Conservation (phyloP, 2,888 invertebrate genomes). For the Drosophila prolongata region DNA sequence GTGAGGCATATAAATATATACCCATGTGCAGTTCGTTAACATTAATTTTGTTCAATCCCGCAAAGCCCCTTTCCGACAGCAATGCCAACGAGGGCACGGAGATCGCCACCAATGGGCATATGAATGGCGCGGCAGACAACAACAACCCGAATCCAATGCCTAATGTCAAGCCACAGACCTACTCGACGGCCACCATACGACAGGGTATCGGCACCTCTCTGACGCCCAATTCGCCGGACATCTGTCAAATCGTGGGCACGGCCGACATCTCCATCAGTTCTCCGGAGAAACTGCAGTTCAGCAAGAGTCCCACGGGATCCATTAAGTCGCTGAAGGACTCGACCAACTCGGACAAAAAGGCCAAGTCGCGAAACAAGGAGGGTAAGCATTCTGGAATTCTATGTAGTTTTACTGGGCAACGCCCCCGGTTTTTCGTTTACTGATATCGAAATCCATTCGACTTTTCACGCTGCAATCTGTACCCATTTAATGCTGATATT, state of each 20-base stretch:
- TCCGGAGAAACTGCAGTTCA: slow-evolving; percentile 83
- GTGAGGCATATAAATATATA: slow-evolving; percentile 47
- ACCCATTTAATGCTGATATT: slow-evolving; percentile 14
- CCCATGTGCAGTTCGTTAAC: not conserved
- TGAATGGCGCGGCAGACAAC: slow-evolving; percentile 50
- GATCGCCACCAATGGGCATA: slow-evolving; percentile 35
- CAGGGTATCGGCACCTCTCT: slow-evolving; percentile 84
- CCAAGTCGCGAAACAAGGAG: slow-evolving; percentile 84
- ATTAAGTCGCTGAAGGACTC: slow-evolving; percentile 86
- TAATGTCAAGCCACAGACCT: slow-evolving; percentile 74
- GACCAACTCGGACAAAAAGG: slow-evolving; percentile 82
- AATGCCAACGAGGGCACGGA: slow-evolving; percentile 61
- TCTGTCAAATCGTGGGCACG: slow-evolving; percentile 81
- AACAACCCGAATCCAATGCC: slow-evolving; percentile 47
- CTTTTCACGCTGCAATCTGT: slow-evolving; percentile 32
- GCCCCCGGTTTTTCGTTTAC: not conserved
- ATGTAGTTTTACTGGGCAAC: not conserved
- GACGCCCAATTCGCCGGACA: slow-evolving; percentile 82
- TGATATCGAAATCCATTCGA: slow-evolving; percentile 5
- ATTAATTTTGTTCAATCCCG: too few relatives aligned
- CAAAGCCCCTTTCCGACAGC: slow-evolving; percentile 70
- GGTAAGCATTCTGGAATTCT: slow-evolving; percentile 67
- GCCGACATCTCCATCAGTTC: slow-evolving; percentile 78
- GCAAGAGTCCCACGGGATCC: slow-evolving; percentile 86
- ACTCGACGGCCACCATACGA: slow-evolving; percentile 83